Evolutionary conservation across 2,797 vertebrate species (phyloP).

Genomic region (Macropodus opercularis): DNA sequence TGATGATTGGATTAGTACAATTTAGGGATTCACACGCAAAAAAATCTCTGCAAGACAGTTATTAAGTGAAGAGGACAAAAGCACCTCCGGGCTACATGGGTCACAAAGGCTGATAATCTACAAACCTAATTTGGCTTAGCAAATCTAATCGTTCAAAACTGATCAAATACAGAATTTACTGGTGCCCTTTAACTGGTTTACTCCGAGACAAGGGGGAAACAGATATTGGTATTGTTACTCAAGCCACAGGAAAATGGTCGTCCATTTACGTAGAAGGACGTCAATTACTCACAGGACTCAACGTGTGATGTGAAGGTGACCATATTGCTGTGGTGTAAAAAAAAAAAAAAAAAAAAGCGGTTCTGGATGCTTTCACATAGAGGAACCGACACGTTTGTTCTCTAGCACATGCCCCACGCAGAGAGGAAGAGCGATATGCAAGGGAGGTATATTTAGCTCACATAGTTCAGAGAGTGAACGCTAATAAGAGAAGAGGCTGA

Average conservation of each 20-base stretch:
- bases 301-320: constrained; percentile 72
- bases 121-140: constrained; percentile 76
- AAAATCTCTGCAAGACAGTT: constrained; percentile 55
- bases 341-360: too few species aligned
- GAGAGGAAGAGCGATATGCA: constrained; percentile 1
- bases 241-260: constrained; percentile 61
- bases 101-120: constrained; percentile 71
- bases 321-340: too few species aligned
- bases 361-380: constrained; percentile 53
- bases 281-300: constrained; percentile 58
- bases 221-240: constrained; percentile 70
- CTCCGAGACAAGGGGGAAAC: constrained; percentile 61
- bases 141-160: constrained; percentile 73
- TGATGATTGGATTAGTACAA: constrained; percentile 58
- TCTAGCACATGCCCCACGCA: not conserved
- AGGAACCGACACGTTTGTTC: not conserved
- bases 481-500: too few species aligned
- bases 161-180: constrained; percentile 63
- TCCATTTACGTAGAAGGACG: constrained; percentile 45
- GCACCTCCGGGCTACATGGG: constrained; percentile 63
- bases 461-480: not conserved
- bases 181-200: constrained; percentile 61
- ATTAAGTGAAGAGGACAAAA: constrained; percentile 60
- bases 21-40: constrained; percentile 46
- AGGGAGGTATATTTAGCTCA: constrained; percentile 11